A percentile compares a stretch with the other conserved stretches of the same genome.
Evolutionary conservation across 2,797 vertebrate genomes (phyloP).

Genomic region (Menidia menidia): DNA sequence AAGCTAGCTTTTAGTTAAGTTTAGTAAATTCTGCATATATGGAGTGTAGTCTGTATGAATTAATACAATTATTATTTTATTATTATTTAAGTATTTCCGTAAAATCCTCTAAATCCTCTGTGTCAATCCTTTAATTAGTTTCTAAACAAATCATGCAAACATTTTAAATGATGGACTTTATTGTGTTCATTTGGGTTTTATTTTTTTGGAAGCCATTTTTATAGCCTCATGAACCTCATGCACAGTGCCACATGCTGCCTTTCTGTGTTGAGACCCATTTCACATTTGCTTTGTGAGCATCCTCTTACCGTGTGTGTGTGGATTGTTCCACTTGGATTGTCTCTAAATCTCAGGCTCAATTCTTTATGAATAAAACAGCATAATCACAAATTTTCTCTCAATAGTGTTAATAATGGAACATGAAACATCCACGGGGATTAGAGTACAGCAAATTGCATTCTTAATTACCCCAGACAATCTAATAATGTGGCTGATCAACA

Average conservation of each 20-base stretch:
- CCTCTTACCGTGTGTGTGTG: background rate
- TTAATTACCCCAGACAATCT: slow-evolving; percentile 61
- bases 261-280: slow-evolving; percentile 15
- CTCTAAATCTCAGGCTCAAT: slow-evolving; percentile 20
- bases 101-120: background rate
- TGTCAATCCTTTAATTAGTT: background rate
- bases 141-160: slow-evolving; percentile 11
- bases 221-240: slow-evolving; percentile 58
- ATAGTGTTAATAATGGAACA: slow-evolving; percentile 39
- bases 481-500: slow-evolving; percentile 57
- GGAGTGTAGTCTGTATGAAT: too few species aligned
- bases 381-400: slow-evolving; percentile 32
- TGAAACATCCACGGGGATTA: slow-evolving; percentile 58
- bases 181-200: slow-evolving; percentile 56
- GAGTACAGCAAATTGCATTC: slow-evolving; percentile 53
- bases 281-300: slow-evolving; percentile 25
- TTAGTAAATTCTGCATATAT: background rate
- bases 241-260: slow-evolving; percentile 39
- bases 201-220: slow-evolving; percentile 63
- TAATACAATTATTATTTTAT: too few species aligned
- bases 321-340: slow-evolving; percentile 13
- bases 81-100: background rate
- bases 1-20: slow-evolving; percentile 7
- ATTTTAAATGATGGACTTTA: slow-evolving; percentile 14
- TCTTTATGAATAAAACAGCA: slow-evolving; percentile 35